Evolutionary conservation across 2,113 vertebrate species (phyloP).

Genomic region (Gallinago media): DNA sequence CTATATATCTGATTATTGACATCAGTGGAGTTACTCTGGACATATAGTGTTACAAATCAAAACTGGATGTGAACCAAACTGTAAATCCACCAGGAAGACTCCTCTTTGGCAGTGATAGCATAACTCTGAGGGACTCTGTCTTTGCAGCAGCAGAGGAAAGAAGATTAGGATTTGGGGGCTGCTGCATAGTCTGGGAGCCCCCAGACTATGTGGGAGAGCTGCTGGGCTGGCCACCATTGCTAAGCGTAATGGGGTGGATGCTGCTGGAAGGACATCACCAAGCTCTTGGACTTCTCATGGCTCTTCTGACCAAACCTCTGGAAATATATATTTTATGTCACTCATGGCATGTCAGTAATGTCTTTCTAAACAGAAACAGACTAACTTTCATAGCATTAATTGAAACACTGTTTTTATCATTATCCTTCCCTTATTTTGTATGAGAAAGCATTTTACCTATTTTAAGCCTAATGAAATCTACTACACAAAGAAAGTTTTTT

Average conservation of each 20-base stretch:
- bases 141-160: background rate
- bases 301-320: background rate
- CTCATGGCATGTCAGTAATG: background rate
- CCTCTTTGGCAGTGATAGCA: background rate
- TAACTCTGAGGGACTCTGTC: background rate
- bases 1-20: background rate
- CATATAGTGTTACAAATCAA: background rate
- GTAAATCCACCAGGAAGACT: background rate
- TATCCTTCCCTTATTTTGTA: background rate
- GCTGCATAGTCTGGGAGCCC: background rate
- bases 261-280: background rate
- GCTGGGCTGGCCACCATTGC: background rate
- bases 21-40: background rate
- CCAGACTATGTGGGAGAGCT: accelerated
- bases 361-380: background rate
- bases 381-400: background rate
- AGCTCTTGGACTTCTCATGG: background rate
- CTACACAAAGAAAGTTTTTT: background rate
- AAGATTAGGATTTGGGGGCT: background rate
- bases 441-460: background rate
- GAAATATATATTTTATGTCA: background rate
- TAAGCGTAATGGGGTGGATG: background rate
- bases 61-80: background rate
- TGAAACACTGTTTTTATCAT: background rate
- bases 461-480: background rate